Conservation (phyloP, 2,888 invertebrate species). For the Tanypteryx hageni region DNA sequence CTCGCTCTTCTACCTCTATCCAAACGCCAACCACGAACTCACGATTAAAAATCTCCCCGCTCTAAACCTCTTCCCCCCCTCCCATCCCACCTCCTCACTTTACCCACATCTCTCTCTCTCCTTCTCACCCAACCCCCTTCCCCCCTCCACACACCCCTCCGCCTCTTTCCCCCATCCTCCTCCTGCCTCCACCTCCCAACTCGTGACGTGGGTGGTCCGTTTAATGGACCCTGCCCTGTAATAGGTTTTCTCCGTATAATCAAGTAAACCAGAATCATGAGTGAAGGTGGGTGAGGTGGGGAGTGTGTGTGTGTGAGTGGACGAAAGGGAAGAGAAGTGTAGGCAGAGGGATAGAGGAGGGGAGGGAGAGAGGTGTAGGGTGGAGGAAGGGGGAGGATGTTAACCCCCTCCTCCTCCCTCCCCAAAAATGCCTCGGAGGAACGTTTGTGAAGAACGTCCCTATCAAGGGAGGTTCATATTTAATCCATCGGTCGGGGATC, state of each 20-base stretch:
- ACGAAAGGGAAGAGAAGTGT: not conserved
- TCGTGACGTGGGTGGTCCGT: slow-evolving; percentile 53
- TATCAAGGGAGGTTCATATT: slow-evolving; percentile 31
- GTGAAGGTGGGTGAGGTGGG: not conserved
- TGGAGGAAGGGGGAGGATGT: not conserved
- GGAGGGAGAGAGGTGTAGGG: not conserved
- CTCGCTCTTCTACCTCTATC: not conserved
- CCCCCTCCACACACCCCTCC: not conserved
- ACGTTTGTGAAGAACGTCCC: slow-evolving; percentile 26
- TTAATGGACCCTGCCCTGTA: slow-evolving; percentile 53
- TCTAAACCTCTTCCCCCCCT: not conserved
- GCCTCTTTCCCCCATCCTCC: not conserved
- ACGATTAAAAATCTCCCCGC: slow-evolving; percentile 16
- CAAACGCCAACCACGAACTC: not conserved
- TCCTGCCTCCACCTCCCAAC: slow-evolving; percentile 4
- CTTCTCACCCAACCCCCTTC: not conserved
- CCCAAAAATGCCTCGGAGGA: not conserved
- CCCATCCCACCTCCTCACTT: not conserved
- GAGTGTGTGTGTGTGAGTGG: not conserved
- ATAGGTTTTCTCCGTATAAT: slow-evolving; percentile 58
- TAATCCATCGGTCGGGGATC: slow-evolving; percentile 20
- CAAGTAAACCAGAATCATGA: slow-evolving; percentile 59
- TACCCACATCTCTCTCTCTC: not conserved
- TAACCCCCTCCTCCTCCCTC: not conserved
- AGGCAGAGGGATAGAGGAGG: not conserved